Base-by-base conservation (phyloP, 2,113 vertebrate species). In the Pitta sordida region DNA sequence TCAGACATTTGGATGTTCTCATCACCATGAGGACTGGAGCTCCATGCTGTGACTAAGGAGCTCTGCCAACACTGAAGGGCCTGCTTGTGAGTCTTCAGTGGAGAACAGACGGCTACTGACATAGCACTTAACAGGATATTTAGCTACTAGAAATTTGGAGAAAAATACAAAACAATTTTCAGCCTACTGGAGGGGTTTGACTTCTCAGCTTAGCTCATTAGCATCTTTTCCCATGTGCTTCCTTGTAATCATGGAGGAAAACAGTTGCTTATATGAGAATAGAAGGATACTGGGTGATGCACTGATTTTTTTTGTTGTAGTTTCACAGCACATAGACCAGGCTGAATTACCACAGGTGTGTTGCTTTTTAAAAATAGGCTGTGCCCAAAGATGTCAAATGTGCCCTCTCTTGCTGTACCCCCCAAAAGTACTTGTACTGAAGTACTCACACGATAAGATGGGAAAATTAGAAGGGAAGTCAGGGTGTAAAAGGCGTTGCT, bases 21-120 rank as follows among this genome's bases (percentile, higher is more conserved):
- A 13, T 53, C 9, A 8, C 30, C n/a, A 4, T 39, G 2, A 6
- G 75, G 43, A 55, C 48, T 78, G 43, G 55, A 81, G 62, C 26
- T 92, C 41, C 2, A 0, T 60, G 73, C 83, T 78, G 36, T 46
- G 68, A 48, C 64, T 78, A 3, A 78, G 55, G 32, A 71, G n/a
- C 70, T 88, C 56, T 86, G 83, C 64, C 80, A 92, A 5, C 13
- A 10, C 20, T 32, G 17, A 74, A 46, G 93, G 34, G 41, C 27
- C 20, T 77, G 32, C 39, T 70, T 81, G 81, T 3, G 1, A 58
- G 60, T 30, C 32, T 84, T 67, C 26, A 43, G 20, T 78, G 78
- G 37, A 62, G 53, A 89, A 51, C 81, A 91, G 84, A 95, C 93
- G 69, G 69, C 65, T 93, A 41, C 60, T 87, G 58, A 37, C 34